Conservation (phyloP, 1,140 invertebrate species). For the Tetraneura akinire region DNA sequence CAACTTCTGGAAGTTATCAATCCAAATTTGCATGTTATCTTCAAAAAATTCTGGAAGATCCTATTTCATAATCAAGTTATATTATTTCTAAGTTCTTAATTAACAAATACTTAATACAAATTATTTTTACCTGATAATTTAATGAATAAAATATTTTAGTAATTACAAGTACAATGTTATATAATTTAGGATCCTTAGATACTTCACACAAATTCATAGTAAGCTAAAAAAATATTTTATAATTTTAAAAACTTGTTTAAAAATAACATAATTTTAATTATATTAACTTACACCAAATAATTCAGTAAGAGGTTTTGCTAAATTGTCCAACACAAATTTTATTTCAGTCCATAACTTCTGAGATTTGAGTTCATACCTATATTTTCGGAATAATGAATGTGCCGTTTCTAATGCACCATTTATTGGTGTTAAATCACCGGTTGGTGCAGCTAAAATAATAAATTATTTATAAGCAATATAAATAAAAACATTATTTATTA, state of each 20-base stretch:
- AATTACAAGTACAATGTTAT: constrained; percentile 85
- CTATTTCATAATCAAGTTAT: constrained; percentile 57
- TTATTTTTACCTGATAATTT: constrained; percentile 77
- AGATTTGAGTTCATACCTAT: constrained; percentile 94
- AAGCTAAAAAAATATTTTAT: constrained; percentile 63
- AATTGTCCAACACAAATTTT: constrained; percentile 90
- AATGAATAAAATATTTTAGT: constrained; percentile 96
- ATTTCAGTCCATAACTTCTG: constrained; percentile 94
- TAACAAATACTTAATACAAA: neutral
- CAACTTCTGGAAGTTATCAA: constrained; percentile 84
- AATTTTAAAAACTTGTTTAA: neutral
- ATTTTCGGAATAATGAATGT: constrained; percentile 94
- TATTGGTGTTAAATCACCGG: constrained; percentile 89
- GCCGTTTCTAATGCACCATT: constrained; percentile 93
- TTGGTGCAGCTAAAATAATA: constrained; percentile 23
- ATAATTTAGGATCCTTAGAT: constrained; percentile 80
- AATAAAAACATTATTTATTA: neutral
- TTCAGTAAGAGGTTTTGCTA: constrained; percentile 91
- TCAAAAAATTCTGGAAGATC: constrained; percentile 98
- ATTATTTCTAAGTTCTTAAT: neutral
- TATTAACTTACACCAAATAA: constrained; percentile 73
- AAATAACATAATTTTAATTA: no score
- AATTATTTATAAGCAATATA: neutral
- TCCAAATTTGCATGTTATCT: constrained; percentile 94
- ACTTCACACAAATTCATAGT: constrained; percentile 80